Evolutionary conservation across 1,140 invertebrate genomes (phyloP), one percentile per base, ranked within the genome.

Genomic region (Adoxophyes honmai): DNA sequence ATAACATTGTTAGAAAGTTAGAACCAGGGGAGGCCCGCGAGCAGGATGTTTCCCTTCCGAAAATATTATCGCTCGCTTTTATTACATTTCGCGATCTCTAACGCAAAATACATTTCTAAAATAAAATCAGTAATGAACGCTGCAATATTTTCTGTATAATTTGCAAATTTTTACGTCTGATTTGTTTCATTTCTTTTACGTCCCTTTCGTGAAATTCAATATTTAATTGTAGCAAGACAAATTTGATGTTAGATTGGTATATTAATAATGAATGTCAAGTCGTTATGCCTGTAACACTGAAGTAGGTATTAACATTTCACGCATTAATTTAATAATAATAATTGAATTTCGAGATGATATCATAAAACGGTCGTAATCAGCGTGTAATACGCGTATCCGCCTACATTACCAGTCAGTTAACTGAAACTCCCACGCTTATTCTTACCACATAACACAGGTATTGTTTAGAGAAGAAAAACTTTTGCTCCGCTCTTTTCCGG

Each of bases 1-100:
- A 48, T 48, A 48, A 48, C 42, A 48, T 11, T 48, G 42, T 48
- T 48, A 48, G 18, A 48, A 48, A 48, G 42, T 48, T 48, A 48
- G 0, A 48, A 28, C 10, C 42, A 48, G 42, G 16, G 39, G n/a
- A 33, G 21, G 18, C 18, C 21, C n/a, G 18, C 42, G 18, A 48
- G 42, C 16, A 48, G 16, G 16, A 48, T n/a, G 16, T 28, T 28
- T 28, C 21, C 14, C 38, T 11, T 28, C 10, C 15, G 18, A 21
- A 48, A 48, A 48, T 48, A 48, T 21, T 28, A 28, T 48, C 42
- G 21, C 42, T 33, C 18, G n/a, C 42, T 48, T 48, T 48, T 13
- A 48, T 48, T 48, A 48, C 11, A 28, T 48, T 48, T 48, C 16
- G 16, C 42, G 21, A 28, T 10, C 10, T 21, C 39, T 18, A 44